Percentiles rank a stretch among this genome's conserved stretches.
Conservation (phyloP, 2,888 invertebrate species). For the Polyploca ridens region DNA sequence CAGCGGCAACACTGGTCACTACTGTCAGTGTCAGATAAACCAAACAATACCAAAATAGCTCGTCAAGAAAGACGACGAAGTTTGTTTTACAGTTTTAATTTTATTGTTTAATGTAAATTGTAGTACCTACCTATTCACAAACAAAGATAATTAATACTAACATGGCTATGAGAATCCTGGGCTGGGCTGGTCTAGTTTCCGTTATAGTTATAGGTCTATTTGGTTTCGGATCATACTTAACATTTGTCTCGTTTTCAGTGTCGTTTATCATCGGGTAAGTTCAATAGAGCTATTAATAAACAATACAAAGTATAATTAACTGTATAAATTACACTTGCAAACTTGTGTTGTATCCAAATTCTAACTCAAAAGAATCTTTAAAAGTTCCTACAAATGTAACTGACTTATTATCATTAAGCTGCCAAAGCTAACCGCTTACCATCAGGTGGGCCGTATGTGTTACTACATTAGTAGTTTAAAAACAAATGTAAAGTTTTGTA, state of each 20-base stretch:
- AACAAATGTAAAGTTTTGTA: no score
- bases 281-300: constrained; percentile 12
- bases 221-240: constrained; percentile 71
- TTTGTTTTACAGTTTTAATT: constrained; percentile 37
- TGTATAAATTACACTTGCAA: not conserved
- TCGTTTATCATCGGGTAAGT: constrained; percentile 78
- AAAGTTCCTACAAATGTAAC: no score
- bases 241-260: constrained; percentile 64
- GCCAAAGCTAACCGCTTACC: no score
- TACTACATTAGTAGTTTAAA: no score
- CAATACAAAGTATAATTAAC: not conserved
- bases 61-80: constrained; percentile 26
- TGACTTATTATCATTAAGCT: no score
- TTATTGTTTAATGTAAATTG: constrained; percentile 43
- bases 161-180: constrained; percentile 61
- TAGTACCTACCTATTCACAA: constrained; percentile 33
- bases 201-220: constrained; percentile 70
- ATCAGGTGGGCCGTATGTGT: no score
- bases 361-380: no score
- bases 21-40: not conserved
- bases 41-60: constrained; percentile 22
- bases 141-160: constrained; percentile 27
- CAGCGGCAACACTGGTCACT: no score
- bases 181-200: constrained; percentile 74
- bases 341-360: not conserved